Evolutionary conservation across 2,113 vertebrate genomes (phyloP), one percentile per base, ranked within the genome.

Genomic region (Brachyhypopomus occidentalis): DNA sequence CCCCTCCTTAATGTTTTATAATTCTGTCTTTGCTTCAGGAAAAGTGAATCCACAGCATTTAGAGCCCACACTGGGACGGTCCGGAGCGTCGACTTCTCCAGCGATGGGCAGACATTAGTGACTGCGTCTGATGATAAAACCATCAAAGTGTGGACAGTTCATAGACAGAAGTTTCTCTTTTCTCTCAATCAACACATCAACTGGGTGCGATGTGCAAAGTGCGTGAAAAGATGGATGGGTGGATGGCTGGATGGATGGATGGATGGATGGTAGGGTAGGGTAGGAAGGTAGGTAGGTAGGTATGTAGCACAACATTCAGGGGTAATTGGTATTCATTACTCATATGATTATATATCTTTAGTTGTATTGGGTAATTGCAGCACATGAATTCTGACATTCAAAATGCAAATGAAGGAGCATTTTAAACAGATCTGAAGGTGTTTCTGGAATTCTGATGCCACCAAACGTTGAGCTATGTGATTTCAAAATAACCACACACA

Each of bases 201-300:
- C 92, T 99, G 98, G 98, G 96, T 99, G 88, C 97, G 98, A 86
- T 98, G 96, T 91, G 98, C 97, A 82, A 97, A 89, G 97, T 99
- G 90, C 59, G 95, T 89, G n/a, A 7, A 70, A 14, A 1, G 71
- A 30, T 30, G 30, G 3, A 30, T 30, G 0, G 45, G 1, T 2
- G 45, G 12, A 12, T 14, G 45, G 45, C 7, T 52, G 9, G 45
- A 52, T 11, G 9, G 41, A 48, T 11, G 5, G 8, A 48, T 48
- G 41, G 38, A 38, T 7, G 3, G 3, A 38, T 38, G 7, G 5
- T 48, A 9, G 45, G 12, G 16, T 30, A 30, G 30, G 30, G 30
- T 30, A 30, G 30, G 30, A 2, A 3, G 30, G 30, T 30, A 30
- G 30, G 30, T 30, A 30, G 30, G 30, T 30, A 30, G 30, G 30